A percentile compares a stretch with the other conserved stretches of the same genome.
phyloP scores from a whole-genome alignment of 1,140 invertebrate genomes.

The Brachionus paranguensis region DNA sequence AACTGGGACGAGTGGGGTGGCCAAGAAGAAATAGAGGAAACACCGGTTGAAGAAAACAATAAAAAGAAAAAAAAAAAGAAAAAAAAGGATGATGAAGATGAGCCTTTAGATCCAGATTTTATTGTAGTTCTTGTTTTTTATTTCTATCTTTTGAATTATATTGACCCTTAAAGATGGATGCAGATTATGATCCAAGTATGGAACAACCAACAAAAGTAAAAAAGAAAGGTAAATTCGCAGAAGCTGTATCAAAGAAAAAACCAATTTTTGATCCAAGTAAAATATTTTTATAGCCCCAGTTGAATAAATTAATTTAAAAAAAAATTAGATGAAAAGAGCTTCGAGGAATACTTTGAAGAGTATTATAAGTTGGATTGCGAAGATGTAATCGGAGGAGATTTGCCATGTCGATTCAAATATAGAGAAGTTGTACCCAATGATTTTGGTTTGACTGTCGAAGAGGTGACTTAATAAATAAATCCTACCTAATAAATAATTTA shows the following conservation, averaged over 20 bases:
- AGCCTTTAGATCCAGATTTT: constrained; percentile 70
- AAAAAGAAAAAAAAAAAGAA: constrained; percentile 42
- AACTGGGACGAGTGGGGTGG: constrained; percentile 68
- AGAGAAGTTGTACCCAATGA: constrained; percentile 63
- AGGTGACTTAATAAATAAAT: constrained; percentile 57
- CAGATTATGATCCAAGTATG: constrained; percentile 66
- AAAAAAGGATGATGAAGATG: constrained; percentile 44
- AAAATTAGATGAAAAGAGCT: constrained; percentile 63
- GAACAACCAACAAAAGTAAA: constrained; percentile 43
- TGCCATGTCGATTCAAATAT: constrained; percentile 87
- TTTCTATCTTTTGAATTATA: too few relatives aligned
- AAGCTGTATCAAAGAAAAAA: constrained; percentile 65
- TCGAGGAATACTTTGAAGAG: constrained; percentile 82
- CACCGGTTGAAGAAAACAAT: constrained; percentile 46
- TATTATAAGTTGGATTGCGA: constrained; percentile 90
- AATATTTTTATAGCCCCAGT: neutral
- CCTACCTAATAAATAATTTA: too few relatives aligned
- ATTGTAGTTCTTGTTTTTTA: constrained; percentile 59
- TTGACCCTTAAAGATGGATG: constrained; percentile 67
- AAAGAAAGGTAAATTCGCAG: constrained; percentile 64
- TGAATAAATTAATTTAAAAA: neutral
- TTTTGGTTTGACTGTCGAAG: constrained; percentile 82
- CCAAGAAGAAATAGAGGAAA: constrained; percentile 58
- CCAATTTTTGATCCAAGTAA: constrained; percentile 72
- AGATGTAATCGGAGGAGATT: constrained; percentile 77